phyloP scores from a whole-genome alignment of 2,888 invertebrate species.

The Cataglyphis albicans region DNA sequence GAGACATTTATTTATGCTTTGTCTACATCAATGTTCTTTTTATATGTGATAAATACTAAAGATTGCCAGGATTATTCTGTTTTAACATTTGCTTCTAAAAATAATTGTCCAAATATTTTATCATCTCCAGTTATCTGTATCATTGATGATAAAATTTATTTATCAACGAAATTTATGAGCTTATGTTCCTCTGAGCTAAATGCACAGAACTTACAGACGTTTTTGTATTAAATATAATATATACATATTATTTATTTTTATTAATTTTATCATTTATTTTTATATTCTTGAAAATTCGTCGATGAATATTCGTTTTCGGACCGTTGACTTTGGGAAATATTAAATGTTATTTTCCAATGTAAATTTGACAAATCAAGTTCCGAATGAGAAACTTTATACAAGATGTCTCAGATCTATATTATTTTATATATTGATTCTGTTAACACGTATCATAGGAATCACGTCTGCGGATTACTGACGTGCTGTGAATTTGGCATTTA shows the following conservation, averaged over 20 bases:
- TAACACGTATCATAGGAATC: slow-evolving; percentile 11
- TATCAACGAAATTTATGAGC: slow-evolving; percentile 9
- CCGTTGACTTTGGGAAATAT: background rate
- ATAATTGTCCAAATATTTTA: background rate
- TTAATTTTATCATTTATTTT: background rate
- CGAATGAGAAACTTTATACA: background rate
- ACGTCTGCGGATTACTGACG: slow-evolving; percentile 7
- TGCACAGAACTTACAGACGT: background rate
- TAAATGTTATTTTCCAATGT: background rate
- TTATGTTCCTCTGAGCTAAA: background rate
- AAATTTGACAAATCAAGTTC: background rate
- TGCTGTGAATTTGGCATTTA: slow-evolving; percentile 32
- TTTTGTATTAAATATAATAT: background rate
- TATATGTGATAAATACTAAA: background rate
- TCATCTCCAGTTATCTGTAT: background rate
- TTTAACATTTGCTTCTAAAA: background rate
- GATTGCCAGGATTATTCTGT: background rate
- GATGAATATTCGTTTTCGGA: background rate
- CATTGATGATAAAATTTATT: slow-evolving; percentile 40
- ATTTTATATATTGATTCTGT: background rate
- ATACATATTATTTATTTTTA: background rate
- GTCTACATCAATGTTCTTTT: background rate
- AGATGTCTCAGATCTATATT: background rate
- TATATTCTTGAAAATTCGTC: background rate
- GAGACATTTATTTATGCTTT: slow-evolving; percentile 4